A percentile compares a stretch with the other conserved stretches of the same genome.
These are phyloP conservation scores for Coleophora flavipennella DNA, from an alignment of 2,888 invertebrate species.

Conservation along the genomic window DNA sequence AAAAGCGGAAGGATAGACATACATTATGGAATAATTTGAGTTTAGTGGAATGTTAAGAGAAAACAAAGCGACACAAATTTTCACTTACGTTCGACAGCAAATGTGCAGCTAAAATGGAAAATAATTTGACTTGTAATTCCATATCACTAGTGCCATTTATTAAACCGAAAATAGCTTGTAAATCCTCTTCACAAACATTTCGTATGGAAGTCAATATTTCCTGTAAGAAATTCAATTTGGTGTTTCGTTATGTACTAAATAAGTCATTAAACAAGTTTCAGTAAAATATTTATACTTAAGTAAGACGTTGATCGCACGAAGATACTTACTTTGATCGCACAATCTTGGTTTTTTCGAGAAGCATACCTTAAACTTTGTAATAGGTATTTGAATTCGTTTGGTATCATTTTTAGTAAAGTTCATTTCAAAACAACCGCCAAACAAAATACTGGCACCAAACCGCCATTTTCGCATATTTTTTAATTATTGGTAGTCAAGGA, in stretches of 20 bases:
- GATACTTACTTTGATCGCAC: conserved; percentile 1
- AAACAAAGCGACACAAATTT: too few relatives aligned
- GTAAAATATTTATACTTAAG: too few relatives aligned
- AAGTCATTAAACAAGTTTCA: too few relatives aligned
- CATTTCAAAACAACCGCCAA: too few relatives aligned
- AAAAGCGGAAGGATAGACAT: too few relatives aligned
- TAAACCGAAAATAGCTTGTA: conserved; percentile 31
- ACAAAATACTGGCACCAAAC: too few relatives aligned
- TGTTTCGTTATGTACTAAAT: too few relatives aligned
- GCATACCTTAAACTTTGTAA: conserved; percentile 1
- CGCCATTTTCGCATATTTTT: neutral
- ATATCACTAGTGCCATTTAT: conserved; percentile 29
- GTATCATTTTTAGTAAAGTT: neutral
- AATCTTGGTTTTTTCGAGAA: neutral
- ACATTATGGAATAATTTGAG: too few relatives aligned
- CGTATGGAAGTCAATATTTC: conserved; percentile 16
- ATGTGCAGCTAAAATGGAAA: conserved; percentile 35
- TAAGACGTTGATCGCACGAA: too few relatives aligned
- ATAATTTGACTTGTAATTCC: conserved; percentile 35
- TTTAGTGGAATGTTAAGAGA: too few relatives aligned
- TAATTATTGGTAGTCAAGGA: too few relatives aligned
- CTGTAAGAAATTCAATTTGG: conserved; percentile 15
- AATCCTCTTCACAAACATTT: conserved; percentile 20
- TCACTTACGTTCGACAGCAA: conserved; percentile 39
- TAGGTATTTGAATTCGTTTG: neutral